Base-by-base conservation (phyloP, 2,113 vertebrate genomes). In the Seriola rivoliana region DNA sequence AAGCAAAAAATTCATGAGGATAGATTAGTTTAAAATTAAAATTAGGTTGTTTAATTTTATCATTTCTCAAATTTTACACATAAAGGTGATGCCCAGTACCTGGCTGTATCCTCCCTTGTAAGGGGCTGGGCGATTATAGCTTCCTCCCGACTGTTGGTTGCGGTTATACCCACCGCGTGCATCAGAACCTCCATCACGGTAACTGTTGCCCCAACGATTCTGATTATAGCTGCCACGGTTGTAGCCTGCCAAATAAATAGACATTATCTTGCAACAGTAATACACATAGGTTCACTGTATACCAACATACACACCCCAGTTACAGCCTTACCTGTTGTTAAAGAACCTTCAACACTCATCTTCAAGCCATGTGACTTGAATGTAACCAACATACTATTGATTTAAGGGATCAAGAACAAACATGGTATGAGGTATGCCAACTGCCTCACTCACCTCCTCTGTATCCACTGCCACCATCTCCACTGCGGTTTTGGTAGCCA, bases 201-300 rank as follows among this genome's bases (percentile, higher is more conserved):
- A 96, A 84, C 82, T 95, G 86, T 80, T 94, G 52, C 96, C 95
- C 97, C 97, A 98, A 32, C 97, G 96, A 89, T 91, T 97, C 90
- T 97, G 97, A 85, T 75, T 96, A 60, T 96, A 97, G 87, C 94
- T 88, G 29, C 96, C 95, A 42, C 97, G 95, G 86, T 85, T 97
- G 89, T 97, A 97, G 46, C 96, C 97, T 97, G 75, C 17, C 0
- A 64, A 46, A 89, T 19, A 77, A 70, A 52, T 32, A 88, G 9
- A 80, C 23, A 68, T 8, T 0, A 4, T 4, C 3, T n/a, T n/a
- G 38, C 5, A 65, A 21, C 0, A 9, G 14, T 4, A 46, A 23
- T 2, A 21, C 6, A 66, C 19, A 62, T 12, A 36, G 42, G 36
- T 73, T 55, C 0, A 21, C 12, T 19, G 12, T 59, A 50, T 29